Percentiles rank a stretch among this genome's conserved stretches.
These are phyloP conservation scores for Phalacrocorax aristotelis DNA, from an alignment of 2,113 vertebrate genomes.

Conservation along the genomic window DNA sequence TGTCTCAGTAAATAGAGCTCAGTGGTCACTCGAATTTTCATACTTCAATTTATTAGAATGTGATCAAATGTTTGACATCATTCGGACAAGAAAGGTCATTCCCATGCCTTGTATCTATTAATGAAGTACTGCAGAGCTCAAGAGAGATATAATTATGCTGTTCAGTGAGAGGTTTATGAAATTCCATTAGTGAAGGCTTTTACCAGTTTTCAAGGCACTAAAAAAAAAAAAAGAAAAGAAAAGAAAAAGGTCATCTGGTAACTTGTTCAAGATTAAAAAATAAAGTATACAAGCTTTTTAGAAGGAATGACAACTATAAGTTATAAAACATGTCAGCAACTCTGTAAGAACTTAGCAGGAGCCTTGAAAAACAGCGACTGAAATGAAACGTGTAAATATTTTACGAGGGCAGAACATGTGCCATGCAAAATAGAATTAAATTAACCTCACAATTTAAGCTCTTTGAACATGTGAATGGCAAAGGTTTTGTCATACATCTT, in stretches of 20 bases:
- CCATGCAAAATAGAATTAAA: background rate
- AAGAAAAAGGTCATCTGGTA: background rate
- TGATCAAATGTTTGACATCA: background rate
- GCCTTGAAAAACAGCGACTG: background rate
- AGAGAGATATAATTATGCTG: background rate
- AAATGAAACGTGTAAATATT: background rate
- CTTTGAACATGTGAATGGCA: background rate
- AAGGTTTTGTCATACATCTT: background rate
- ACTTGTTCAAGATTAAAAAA: background rate
- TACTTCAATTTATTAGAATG: background rate
- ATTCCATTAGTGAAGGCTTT: background rate
- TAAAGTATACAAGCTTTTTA: background rate
- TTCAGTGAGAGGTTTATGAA: background rate
- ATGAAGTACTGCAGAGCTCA: background rate
- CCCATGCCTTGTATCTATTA: background rate
- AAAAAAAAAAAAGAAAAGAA: background rate
- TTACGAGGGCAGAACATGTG: background rate
- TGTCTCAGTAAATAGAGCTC: background rate
- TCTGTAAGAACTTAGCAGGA: background rate
- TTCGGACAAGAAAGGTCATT: conserved; percentile 20
- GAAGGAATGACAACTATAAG: background rate
- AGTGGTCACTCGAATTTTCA: background rate
- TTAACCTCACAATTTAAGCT: background rate
- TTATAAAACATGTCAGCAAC: background rate
- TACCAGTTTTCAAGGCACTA: background rate